Evolutionary conservation across 2,113 vertebrate species (phyloP).

Genomic region (Pseudolaguvia tuberculata): DNA sequence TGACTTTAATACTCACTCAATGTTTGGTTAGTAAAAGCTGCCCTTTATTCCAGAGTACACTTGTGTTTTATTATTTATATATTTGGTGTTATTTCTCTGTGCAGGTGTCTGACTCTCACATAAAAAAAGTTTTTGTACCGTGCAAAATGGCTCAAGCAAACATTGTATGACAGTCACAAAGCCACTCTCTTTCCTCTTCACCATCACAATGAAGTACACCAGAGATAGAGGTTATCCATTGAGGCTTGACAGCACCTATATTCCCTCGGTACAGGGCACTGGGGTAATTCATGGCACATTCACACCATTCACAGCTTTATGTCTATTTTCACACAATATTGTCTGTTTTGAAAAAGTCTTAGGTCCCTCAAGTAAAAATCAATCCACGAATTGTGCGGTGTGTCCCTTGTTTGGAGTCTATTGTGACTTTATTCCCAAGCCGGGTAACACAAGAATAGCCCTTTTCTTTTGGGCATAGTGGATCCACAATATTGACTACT

Average conservation of each 20-base stretch:
- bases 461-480: constrained; percentile 70
- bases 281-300: constrained; percentile 67
- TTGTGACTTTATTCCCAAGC: constrained; percentile 73
- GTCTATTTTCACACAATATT: constrained; percentile 63
- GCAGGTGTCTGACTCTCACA: constrained; percentile 26
- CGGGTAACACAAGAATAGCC: constrained; percentile 73
- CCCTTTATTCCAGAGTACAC: not conserved
- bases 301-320: constrained; percentile 63
- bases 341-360: constrained; percentile 69
- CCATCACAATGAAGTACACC: constrained; percentile 55
- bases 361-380: constrained; percentile 76
- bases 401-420: constrained; percentile 73
- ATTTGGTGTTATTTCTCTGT: constrained; percentile 14
- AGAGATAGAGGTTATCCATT: constrained; percentile 68
- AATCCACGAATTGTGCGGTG: constrained; percentile 66
- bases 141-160: constrained; percentile 51
- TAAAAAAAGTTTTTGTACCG: constrained; percentile 28
- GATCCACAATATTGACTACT: constrained; percentile 79
- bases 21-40: not conserved
- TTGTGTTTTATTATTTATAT: not conserved
- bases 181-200: constrained; percentile 53
- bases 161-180: constrained; percentile 55
- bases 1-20: too few species aligned
- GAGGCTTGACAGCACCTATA: constrained; percentile 60
- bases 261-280: constrained; percentile 64